Percentiles rank a stretch among this genome's conserved stretches.
phyloP scores from a whole-genome alignment of 2,113 vertebrate genomes.

The Verasper variegatus region DNA sequence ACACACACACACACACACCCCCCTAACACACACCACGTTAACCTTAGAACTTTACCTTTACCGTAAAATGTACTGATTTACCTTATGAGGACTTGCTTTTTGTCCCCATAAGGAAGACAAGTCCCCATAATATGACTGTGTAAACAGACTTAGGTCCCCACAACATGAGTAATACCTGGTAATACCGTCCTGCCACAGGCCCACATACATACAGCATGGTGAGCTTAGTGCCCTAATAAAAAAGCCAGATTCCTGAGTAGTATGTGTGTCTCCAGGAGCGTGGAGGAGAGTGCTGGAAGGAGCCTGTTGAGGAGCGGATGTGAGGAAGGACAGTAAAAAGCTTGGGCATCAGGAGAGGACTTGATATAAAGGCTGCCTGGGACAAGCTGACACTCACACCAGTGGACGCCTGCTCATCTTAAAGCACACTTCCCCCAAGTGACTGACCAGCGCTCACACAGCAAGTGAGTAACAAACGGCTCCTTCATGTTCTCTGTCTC shows the following conservation, averaged over 20 bases:
- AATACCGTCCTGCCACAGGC: constrained; percentile 7
- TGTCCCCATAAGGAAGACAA: neutral
- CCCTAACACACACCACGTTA: neutral
- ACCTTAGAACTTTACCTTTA: neutral
- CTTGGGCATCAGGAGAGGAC: constrained; percentile 44
- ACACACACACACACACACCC: neutral
- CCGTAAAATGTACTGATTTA: neutral
- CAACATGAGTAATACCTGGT: too few relatives aligned
- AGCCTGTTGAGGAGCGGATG: constrained; percentile 66
- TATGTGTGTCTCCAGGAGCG: constrained; percentile 71
- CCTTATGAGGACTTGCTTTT: neutral
- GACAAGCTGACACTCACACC: constrained; percentile 55
- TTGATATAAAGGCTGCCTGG: constrained; percentile 72
- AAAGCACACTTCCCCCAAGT: constrained; percentile 40
- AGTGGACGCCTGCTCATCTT: constrained; percentile 53
- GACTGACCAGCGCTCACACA: constrained; percentile 46
- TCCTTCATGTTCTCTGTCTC: constrained; percentile 13
- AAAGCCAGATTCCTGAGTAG: constrained; percentile 54
- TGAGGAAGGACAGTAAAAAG: constrained; percentile 70
- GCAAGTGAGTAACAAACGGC: constrained; percentile 61
- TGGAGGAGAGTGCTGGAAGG: constrained; percentile 51
- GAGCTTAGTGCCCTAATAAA: constrained; percentile 36
- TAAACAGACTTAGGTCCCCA: too few relatives aligned
- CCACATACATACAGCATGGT: neutral
- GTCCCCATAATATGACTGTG: neutral